Evolutionary conservation across 1,140 invertebrate genomes (phyloP).

Genomic region (Matsumurasca onukii): DNA sequence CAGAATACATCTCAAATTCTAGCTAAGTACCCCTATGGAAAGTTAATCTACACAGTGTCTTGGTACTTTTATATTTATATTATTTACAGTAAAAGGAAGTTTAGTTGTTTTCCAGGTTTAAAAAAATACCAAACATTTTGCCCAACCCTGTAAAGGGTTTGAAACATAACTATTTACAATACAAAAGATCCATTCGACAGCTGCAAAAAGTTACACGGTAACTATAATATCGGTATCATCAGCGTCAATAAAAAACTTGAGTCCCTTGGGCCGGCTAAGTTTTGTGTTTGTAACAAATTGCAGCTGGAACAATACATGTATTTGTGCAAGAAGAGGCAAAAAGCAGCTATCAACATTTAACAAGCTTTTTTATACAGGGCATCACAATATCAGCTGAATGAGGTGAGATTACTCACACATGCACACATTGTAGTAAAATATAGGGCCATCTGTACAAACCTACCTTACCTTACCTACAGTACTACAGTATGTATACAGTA

Average conservation of each 20-base stretch:
- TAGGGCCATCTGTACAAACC: constrained; percentile 25
- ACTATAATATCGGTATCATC: not conserved
- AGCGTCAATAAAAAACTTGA: not conserved
- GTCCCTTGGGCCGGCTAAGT: not conserved
- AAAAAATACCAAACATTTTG: constrained; percentile 26
- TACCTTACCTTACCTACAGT: constrained; percentile 22
- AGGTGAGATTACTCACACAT: constrained; percentile 30
- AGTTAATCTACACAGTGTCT: constrained; percentile 2
- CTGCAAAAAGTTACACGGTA: constrained; percentile 19
- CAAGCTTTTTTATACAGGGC: constrained; percentile 31
- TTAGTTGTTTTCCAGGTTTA: constrained; percentile 9
- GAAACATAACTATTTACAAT: constrained; percentile 27
- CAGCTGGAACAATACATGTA: constrained; percentile 4
- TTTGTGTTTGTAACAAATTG: constrained; percentile 16
- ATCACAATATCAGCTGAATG: constrained; percentile 35
- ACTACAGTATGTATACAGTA: too few relatives aligned
- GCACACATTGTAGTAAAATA: constrained; percentile 25
- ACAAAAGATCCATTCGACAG: not conserved
- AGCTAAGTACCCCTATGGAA: constrained; percentile 26
- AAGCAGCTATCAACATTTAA: constrained; percentile 22
- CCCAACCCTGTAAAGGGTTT: constrained; percentile 5
- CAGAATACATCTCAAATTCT: constrained; percentile 23
- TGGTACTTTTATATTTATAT: constrained; percentile 26
- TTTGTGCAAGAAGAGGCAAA: constrained; percentile 20
- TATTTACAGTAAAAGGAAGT: constrained; percentile 25